phyloP scores from a whole-genome alignment of 1,140 invertebrate species.

The Probaryconus sp. region DNA sequence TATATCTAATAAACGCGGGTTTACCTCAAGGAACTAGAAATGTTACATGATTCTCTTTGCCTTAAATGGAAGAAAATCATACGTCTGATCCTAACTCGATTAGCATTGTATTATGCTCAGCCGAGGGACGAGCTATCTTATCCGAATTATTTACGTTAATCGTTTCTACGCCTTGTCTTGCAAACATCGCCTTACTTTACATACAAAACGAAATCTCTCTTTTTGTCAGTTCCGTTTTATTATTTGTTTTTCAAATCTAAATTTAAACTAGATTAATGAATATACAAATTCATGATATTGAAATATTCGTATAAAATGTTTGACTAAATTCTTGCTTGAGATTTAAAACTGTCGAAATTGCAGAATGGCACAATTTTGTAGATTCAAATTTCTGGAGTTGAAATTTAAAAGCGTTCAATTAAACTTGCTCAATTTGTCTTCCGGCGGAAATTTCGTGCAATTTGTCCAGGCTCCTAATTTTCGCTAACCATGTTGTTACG shows the following conservation, averaged over 20 bases:
- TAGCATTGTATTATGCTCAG: slow-evolving; percentile 44
- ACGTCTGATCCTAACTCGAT: slow-evolving; percentile 54
- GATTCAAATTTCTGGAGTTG: too few species aligned
- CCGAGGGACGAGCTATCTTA: background rate
- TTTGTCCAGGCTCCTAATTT: slow-evolving; percentile 13
- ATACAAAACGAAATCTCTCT: background rate
- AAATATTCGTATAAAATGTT: too few species aligned
- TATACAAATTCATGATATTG: too few species aligned
- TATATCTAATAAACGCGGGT: slow-evolving; percentile 56
- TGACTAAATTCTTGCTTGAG: too few species aligned
- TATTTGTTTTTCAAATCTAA: too few species aligned
- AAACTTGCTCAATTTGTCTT: slow-evolving; percentile 31
- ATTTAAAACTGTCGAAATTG: too few species aligned
- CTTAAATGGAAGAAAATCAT: slow-evolving; percentile 59
- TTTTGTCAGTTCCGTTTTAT: too few species aligned
- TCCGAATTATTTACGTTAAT: slow-evolving; percentile 9
- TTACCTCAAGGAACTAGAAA: slow-evolving; percentile 47
- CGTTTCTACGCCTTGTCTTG: background rate
- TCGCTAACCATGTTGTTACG: background rate
- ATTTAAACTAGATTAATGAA: too few species aligned
- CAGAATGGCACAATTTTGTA: too few species aligned
- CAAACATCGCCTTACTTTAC: too few species aligned
- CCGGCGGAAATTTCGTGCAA: slow-evolving; percentile 8
- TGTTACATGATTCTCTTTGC: slow-evolving; percentile 34
- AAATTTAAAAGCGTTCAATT: too few species aligned